A percentile compares a stretch with the other conserved stretches of the same genome.
Evolutionary conservation across 2,888 invertebrate genomes (phyloP).

Genomic region (Chelonus formosanus): DNA sequence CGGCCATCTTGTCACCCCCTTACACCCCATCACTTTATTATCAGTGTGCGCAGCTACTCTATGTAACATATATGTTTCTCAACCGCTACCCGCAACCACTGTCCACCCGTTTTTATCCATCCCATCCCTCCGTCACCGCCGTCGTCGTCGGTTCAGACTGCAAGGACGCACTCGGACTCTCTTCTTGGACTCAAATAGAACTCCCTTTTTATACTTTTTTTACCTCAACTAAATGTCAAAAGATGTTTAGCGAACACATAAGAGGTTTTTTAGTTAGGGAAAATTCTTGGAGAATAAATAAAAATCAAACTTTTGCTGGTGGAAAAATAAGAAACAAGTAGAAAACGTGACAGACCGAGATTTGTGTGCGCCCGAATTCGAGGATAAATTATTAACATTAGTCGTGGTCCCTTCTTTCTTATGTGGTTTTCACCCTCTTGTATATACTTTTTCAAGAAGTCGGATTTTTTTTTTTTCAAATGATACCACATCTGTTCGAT

Average conservation of each 20-base stretch:
- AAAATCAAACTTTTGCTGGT: background rate
- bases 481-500: conserved; percentile 32
- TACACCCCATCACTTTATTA: conserved; percentile 36
- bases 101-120: conserved; percentile 44
- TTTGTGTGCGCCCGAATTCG: conserved; percentile 39
- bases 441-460: conserved; percentile 23
- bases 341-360: conserved; percentile 37
- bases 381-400: conserved; percentile 37
- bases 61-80: conserved; percentile 49
- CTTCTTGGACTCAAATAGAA: conserved; percentile 4
- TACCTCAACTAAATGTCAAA: background rate
- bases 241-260: too few species aligned
- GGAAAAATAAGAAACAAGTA: conserved; percentile 5
- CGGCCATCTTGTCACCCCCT: conserved; percentile 57
- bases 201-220: conserved; percentile 2
- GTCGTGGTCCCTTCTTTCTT: conserved; percentile 24
- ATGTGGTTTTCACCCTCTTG: conserved; percentile 16
- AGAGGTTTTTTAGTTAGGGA: too few species aligned
- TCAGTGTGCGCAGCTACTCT: conserved; percentile 6
- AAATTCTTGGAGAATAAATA: background rate
- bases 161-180: conserved; percentile 28
- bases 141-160: conserved; percentile 26
- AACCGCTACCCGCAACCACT: conserved; percentile 57
- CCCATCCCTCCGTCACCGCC: conserved; percentile 26
- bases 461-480: conserved; percentile 30